phyloP scores from a whole-genome alignment of 2,113 vertebrate genomes.

The Cettia cetti region DNA sequence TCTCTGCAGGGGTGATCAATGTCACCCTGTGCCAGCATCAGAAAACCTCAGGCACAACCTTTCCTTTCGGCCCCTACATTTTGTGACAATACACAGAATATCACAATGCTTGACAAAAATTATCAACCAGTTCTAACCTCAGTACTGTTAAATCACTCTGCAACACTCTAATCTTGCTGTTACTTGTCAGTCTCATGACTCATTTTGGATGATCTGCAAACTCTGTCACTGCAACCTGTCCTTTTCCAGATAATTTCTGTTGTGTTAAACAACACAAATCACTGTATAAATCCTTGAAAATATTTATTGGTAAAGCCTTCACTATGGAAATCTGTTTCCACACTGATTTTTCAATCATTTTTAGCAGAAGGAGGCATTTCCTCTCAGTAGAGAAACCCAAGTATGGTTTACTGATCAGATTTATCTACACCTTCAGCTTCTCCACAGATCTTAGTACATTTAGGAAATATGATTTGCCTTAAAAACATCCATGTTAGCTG shows the following conservation, averaged over 20 bases:
- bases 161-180: not conserved
- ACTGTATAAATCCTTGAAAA: not conserved
- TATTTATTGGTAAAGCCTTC: not conserved
- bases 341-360: not conserved
- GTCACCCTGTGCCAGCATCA: not conserved
- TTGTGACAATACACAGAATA: not conserved
- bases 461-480: not conserved
- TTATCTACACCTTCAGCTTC: not conserved
- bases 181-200: not conserved
- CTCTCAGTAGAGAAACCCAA: not conserved
- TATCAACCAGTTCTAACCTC: not conserved
- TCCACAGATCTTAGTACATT: not conserved
- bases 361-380: not conserved
- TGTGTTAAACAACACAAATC: not conserved
- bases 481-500: not conserved
- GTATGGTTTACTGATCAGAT: not conserved
- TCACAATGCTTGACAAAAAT: not conserved
- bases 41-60: not conserved
- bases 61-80: not conserved
- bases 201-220: not conserved
- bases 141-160: not conserved
- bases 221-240: not conserved
- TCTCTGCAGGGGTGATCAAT: rapidly evolving
- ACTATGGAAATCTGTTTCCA: not conserved
- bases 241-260: not conserved